Evolutionary conservation across 1,140 invertebrate species (phyloP), one percentile per base, ranked within the genome.

Genomic region (Fopius arisanus): DNA sequence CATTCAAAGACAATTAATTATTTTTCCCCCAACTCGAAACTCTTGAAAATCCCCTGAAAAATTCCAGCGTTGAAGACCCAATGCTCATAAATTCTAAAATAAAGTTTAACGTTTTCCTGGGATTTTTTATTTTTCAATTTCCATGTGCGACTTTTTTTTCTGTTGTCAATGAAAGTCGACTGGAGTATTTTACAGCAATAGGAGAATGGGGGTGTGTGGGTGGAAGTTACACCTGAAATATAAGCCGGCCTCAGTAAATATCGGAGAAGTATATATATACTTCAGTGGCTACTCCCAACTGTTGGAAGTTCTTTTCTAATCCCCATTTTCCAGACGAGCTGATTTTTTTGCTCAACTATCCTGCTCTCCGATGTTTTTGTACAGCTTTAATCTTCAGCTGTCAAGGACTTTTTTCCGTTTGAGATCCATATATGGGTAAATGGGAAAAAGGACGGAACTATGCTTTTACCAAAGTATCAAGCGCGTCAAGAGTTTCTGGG

Each of bases 351-450:
- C 16, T 16, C 16, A 16, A 65, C 62, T 65, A 31, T 65, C 29
- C 29, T 65, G 1, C 10, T 19, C 28, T 65, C 28, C 29, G 10
- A 19, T 33, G 62, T 65, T 65, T 65, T 65, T 65, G 62, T 65
- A 65, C 29, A 65, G 62, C 62, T 65, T 65, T 65, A 65, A 65
- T 65, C 62, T 65, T 65, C 62, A 16, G 29, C 62, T 65, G 62
- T 65, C 62, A 33, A 65, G 62, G 1, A 65, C 26, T 65, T 65
- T 65, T 65, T 65, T 65, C 14, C n/a, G 26, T 65, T 65, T 65
- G n/a, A 68, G 10, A 48, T 54, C 19, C 0, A 68, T n/a, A 69
- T 29, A 69, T 29, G 43, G 28, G 21, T 9, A 19, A 69, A 67
- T 23, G n/a, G 26, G 16, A 31, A 51, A 68, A 69, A 69, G 23